Base-by-base conservation (phyloP, 37 sponge, comb jelly and placozoan species). In the Geodia barretti region DNA sequence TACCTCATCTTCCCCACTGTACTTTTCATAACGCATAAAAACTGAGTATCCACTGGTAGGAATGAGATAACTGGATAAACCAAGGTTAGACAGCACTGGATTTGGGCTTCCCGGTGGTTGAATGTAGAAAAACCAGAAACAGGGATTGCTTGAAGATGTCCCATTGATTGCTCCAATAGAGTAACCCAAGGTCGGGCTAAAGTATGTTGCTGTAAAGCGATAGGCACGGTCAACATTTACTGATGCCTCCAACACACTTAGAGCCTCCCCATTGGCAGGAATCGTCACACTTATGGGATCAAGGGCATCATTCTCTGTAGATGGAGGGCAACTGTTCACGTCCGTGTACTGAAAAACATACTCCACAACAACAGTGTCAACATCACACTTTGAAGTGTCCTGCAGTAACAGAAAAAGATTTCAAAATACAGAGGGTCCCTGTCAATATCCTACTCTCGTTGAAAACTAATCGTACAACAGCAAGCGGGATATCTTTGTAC, bases 51-150 rank as follows among this genome's bases (percentile, higher is more conserved):
- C 34, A 68, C 19, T 68, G 69, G 35, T 32, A 19, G 69, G 69
- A 21, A 68, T 8, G 4, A 68, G 29, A 32, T 30, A 68, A 36
- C 33, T 68, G 29, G 69, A 30, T 21, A 68, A 34, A 28, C 69
- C 33, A 1, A 30, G 30, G 3, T 2, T 28, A n/a, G n/a, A n/a
- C 33, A 32, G 8, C 35, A 68, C 3, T 3, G 35, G 2, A 21
- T 68, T 36, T 28, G 21, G 11, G 60, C 19, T 36, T 30, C 35
- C 69, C 29, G 69, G 69, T 33, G 21, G 4, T 33, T 32, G 69
- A 28, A 30, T 3, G 69, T 68, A 68, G 69, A 68, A 28, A 28
- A 68, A 68, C 69, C 69, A 68, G 35, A 68, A 68, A 36, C 69
- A 68, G 35, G 34, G 34, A 31, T 68, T 36, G 33, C 69, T 28